Base-by-base conservation (phyloP, 2,113 vertebrate species). In the Bubo bubo region DNA sequence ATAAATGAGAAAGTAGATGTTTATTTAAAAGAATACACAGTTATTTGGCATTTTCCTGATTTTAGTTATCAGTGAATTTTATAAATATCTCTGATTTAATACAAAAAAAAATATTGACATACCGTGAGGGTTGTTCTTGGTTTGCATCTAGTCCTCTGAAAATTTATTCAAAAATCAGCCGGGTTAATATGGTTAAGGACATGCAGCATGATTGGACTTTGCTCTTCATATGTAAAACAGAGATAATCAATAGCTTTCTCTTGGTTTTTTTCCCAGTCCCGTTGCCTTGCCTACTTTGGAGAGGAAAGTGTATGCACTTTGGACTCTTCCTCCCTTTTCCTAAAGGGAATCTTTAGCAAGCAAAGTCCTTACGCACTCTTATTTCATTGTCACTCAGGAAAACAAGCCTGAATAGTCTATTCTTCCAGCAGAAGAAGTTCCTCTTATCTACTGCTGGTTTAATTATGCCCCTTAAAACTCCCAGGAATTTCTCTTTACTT, bases 151-250 rank as follows among this genome's bases (percentile, higher is more conserved):
- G 34, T 73, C 58, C 47, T 92, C 86, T 92, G 79, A 82, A 87
- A 71, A 76, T 53, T 5, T 43, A 21, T 24, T 90, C 45, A 90
- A 59, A 59, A 47, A 4, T 24, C 49, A 45, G 34, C 20, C n/a
- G 45, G 71, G 66, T 30, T 66, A 77, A 68, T 86, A 59, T 4
- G 12, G 79, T 37, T 90, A 88, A 79, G 16, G 55, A 88, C 35
- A 47, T 5, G 39, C 49, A 53, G 34, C 32, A 17, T 10, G 45
- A 59, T 11, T 84, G 70, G 49, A 95, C 95, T 91, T 95, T 68
- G 91, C 26, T 86, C 84, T 30, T 85, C 26, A 72, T 80, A 91
- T 4, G 76, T 88, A 93, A 96, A 89, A 66, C 28, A 58, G 26
- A 60, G 56, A 84, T 32, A 67, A 89, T 37, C 30, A 74, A 88